Base-by-base conservation (phyloP, 1,140 invertebrate genomes). In the Chlorops oryzae region DNA sequence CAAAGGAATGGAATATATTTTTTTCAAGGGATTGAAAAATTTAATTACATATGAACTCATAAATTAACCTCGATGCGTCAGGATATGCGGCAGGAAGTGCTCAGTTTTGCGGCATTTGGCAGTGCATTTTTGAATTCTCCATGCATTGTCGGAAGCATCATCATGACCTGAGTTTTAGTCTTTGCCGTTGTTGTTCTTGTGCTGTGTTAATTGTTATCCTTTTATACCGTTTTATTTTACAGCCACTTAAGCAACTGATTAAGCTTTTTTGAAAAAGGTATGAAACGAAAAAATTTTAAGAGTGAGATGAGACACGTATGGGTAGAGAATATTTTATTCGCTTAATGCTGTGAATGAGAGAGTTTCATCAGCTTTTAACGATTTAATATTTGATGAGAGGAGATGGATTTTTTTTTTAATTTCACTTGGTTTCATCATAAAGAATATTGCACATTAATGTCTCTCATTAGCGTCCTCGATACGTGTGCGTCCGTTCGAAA, bases 271-370 rank as follows among this genome's bases (percentile, higher is more conserved):
- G 40, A 42, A 42, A 42, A 42, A 15, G 9, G 24, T 42, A 22
- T 25, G 12, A n/a, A 18, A 38, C 39, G 32, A 25, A 39, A 25
- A 27, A 32, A 47, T 38, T 47, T 37, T 25, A 39, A 39, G 28
- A 32, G 15, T 32, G 28, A 32, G 28, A 32, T 47, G 18, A 47
- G 18, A 47, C n/a, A n/a, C n/a, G n/a, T n/a, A n/a, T n/a, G n/a
- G n/a, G n/a, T n/a, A n/a, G n/a, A n/a, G n/a, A 63, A 63, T 64
- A 63, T 63, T 63, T 59, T 65, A 65, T 63, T 63, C 61, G 59
- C 59, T 62, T 59, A 59, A 55, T 57, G 52, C 58, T 32, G 28
- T 32, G n/a, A 32, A 32, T n/a, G n/a, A 9, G 28, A 32, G 28
- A 62, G 51, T 55, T 60, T 43, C 50, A 49, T n/a, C n/a, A n/a